Evolutionary conservation across 2,113 vertebrate species (phyloP), one percentile per base, ranked within the genome.

Genomic region (Larimichthys polyactis): DNA sequence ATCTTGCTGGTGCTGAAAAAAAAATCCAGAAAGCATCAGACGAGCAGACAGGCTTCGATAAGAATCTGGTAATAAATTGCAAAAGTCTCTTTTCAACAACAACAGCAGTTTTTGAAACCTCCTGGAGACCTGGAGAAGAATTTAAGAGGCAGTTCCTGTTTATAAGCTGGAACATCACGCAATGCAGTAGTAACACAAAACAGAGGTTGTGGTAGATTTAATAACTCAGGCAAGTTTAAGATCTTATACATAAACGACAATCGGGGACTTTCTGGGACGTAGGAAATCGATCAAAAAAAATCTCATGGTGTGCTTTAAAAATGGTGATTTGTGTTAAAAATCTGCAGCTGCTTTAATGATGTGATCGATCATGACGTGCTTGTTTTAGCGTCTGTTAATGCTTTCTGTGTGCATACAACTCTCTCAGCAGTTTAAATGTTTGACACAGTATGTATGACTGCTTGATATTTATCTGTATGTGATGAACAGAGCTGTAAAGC

Each of bases 231-330:
- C 22, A 43, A 27, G 12, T 58, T 67, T 5, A 24, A 19, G 8
- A 12, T 70, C 71, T 63, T 52, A 24, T 54, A 11, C 11, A 20
- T 69, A n/a, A 19, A 8, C 4, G 4, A 12, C 11, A 11, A 27
- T 27, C 12, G 0, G n/a, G 22, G 22, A 7, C 22, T 24, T 51
- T 49, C 2, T 55, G 14, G 17, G n/a, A 63, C 12, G 15, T 11
- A 27, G 22, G 44, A 69, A 71, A 58, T 63, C 5, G 58, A 58
- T 67, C 64, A 9, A 44, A n/a, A n/a, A 32, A 67, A 66, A 62
- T 36, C 71, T 22, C 8, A 16, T 19, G 48, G 51, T 36, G 3
- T 19, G 48, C 52, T 80, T 55, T 16, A 11, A 36, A 54, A 76
- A 40, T 16, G 16, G 16, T 9, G 24, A 62, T 43, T 75, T 49